Base-by-base conservation (phyloP, 1,140 invertebrate species). In the Bombus sylvicola region DNA sequence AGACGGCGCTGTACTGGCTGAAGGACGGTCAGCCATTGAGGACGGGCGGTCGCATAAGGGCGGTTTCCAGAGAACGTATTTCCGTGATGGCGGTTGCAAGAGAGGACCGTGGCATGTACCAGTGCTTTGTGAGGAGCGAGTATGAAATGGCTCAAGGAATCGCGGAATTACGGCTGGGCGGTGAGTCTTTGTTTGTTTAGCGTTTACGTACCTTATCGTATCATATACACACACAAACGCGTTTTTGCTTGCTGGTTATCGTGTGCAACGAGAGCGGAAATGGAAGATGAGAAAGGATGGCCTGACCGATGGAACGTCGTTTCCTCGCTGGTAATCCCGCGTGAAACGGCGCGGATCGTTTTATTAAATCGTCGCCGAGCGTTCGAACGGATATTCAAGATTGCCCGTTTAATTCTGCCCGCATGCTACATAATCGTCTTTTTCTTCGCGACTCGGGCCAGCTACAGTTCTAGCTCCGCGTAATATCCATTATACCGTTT, bases 101-200 rank as follows among this genome's bases (percentile, higher is more conserved):
- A 59, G 96, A 97, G 64, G 97, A 98, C 91, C 96, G 97, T 66
- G 98, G 97, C 39, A 98, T 98, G 97, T 98, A 98, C 95, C 98
- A 98, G 93, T 98, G 98, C 92, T 96, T 98, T 87, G 97, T 97
- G 2, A 96, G 96, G 81, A 96, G 97, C 84, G 97, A 97, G 87
- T 91, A 96, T 74, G 97, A 97, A 86, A 97, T 96, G 75, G 96
- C 96, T 3, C 97, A 98, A 90, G 97, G 96, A 12, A 96, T 97
- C 1, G 97, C 97, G 5, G 97, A 98, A 92, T 93, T 98, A 15
- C 94, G 96, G 47, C 95, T 98, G 28, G 97, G 97, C 94, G 97
- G 97, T 98, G 94, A 95, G 94, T 88, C 85, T 87, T 85, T 69
- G 86, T 87, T 75, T 85, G 78, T 53, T 34, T 66, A 81, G 41